phyloP scores from a whole-genome alignment of 2,888 invertebrate species.

The Lepidochitona cinerea region DNA sequence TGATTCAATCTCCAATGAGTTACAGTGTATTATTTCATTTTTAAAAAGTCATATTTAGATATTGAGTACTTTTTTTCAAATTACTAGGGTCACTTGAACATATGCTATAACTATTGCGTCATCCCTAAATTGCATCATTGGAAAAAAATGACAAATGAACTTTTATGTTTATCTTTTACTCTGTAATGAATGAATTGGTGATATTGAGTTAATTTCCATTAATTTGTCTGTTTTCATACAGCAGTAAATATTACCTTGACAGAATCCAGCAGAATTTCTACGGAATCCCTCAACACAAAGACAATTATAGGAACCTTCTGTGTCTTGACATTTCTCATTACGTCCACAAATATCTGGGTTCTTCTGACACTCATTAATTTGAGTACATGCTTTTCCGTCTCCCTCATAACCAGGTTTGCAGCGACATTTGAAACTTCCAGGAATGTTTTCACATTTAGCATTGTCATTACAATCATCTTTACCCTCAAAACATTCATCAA shows the following conservation, averaged over 20 bases:
- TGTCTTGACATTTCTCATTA: not conserved
- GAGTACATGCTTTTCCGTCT: not conserved
- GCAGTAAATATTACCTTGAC: not conserved
- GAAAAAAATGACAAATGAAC: no score
- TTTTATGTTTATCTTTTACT: no score
- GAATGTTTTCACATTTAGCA: not conserved
- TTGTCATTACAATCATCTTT: not conserved
- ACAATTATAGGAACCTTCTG: not conserved
- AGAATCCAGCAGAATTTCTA: not conserved
- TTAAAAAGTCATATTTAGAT: no score
- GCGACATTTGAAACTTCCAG: not conserved
- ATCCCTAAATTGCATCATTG: no score
- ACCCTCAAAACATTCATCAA: constrained; percentile 8
- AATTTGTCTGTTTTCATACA: no score
- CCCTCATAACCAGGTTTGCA: not conserved
- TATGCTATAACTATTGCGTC: no score
- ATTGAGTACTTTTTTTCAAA: no score
- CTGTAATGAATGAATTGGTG: no score
- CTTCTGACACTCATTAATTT: not conserved
- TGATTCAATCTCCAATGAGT: no score
- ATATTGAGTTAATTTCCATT: no score
- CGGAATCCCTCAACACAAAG: not conserved
- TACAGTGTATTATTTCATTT: no score
- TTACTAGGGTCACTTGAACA: no score
- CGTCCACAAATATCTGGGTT: not conserved